Base-by-base conservation (phyloP, 2,113 vertebrate genomes). In the Lagopus leucura region DNA sequence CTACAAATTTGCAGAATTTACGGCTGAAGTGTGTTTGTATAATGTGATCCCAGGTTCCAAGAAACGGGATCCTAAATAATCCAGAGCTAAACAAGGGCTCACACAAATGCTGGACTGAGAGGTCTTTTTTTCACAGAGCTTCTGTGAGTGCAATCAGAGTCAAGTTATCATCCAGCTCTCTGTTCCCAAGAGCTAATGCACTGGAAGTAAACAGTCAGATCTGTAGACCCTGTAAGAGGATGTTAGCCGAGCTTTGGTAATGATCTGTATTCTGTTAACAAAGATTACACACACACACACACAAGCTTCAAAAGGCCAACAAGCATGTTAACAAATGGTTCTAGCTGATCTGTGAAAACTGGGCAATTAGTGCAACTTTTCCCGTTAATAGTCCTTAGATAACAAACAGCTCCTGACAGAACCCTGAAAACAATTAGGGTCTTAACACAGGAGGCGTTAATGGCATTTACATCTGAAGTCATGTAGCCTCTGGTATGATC, bases 361-460 rank as follows among this genome's bases (percentile, higher is more conserved):
- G 6, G 48, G 74, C 76, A 96, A 97, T 95, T 96, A 95, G 50
- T 36, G 57, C 36, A 73, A 52, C 7, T 25, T 92, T 80, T 82
- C 60, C 47, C 27, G 28, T 63, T 92, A 86, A 89, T 58, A 83
- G 48, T 43, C 60, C 69, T 82, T 38, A 25, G 75, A 50, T 91
- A 87, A 61, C 66, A 54, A 54, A 54, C 27, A 67, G 77, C 32
- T 84, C 38, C 36, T 1, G 8, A 73, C 50, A 77, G 63, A 94
- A 73, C 90, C 58, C 84, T 71, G 86, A 82, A 95, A 97, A 95
- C 79, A 93, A 84, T 94, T 93, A 72, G 27, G 28, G 77, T n/a
- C 86, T 92, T 93, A 95, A 90, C 47, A 70, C 24, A 80, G 30
- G 50, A 60, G 72, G 63, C 50, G 84, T 73, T 96, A 88, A 89